Evolutionary conservation across 2,888 invertebrate genomes (phyloP).

Genomic region (Melolontha melolontha): DNA sequence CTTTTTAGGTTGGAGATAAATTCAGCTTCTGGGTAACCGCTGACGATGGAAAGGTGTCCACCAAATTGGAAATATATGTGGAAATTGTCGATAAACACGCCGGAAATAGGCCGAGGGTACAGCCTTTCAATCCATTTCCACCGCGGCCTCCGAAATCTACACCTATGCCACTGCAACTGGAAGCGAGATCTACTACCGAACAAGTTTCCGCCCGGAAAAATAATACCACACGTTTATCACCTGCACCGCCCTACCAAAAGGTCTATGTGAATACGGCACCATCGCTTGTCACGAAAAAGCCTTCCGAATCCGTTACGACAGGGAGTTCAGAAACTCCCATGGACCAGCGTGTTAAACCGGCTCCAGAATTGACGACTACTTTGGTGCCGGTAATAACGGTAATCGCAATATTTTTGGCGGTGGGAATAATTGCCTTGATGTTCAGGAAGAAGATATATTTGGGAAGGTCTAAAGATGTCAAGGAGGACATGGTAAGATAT

Average conservation of each 20-base stretch:
- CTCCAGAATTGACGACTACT: constrained; percentile 72
- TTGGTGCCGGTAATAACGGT: constrained; percentile 80
- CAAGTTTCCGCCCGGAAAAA: constrained; percentile 45
- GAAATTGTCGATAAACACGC: constrained; percentile 67
- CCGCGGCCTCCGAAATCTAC: constrained; percentile 2
- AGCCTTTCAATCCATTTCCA: constrained; percentile 13
- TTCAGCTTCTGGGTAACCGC: constrained; percentile 78
- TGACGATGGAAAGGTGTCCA: constrained; percentile 73
- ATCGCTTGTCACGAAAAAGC: neutral
- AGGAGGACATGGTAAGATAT: constrained; percentile 79
- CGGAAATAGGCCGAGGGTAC: constrained; percentile 45
- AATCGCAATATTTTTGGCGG: constrained; percentile 76
- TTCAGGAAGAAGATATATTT: constrained; percentile 78
- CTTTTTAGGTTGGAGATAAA: constrained; percentile 74
- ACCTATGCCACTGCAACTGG: constrained; percentile 49
- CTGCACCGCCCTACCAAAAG: constrained; percentile 18
- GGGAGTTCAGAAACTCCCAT: constrained; percentile 44
- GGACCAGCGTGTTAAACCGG: constrained; percentile 64
- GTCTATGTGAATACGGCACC: constrained; percentile 1
- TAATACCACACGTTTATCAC: constrained; percentile 25
- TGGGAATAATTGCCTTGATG: constrained; percentile 74
- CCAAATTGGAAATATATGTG: constrained; percentile 77
- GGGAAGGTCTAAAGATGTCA: constrained; percentile 74
- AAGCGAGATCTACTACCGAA: constrained; percentile 45
- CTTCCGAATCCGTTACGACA: constrained; percentile 20